Conservation (phyloP, 2,797 vertebrate species). For the Hylomyscus alleni region DNA sequence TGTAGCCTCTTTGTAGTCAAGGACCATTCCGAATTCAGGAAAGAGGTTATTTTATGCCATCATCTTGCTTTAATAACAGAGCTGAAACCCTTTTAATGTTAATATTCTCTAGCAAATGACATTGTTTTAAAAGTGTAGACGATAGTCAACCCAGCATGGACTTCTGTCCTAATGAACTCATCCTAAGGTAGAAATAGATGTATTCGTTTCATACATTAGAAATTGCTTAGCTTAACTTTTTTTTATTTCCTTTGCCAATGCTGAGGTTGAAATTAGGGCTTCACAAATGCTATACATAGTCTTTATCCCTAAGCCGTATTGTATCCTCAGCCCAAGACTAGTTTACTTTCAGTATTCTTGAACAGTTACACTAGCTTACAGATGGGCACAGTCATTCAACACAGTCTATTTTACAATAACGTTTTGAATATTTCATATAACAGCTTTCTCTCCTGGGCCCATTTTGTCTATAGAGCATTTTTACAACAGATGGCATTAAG, state of each 20-base stretch:
- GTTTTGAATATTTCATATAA: not conserved
- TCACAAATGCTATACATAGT: not conserved
- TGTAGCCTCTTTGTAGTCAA: conserved; percentile 68
- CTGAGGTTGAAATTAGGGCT: not conserved
- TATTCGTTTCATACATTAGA: not conserved
- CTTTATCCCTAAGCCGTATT: not conserved
- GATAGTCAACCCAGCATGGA: not conserved
- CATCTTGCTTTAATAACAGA: conserved; percentile 78
- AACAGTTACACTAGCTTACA: not conserved
- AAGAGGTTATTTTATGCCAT: conserved; percentile 57
- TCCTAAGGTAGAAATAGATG: not conserved
- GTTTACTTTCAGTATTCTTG: not conserved
- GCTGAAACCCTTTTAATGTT: conserved; percentile 70
- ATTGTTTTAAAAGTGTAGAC: conserved; percentile 5
- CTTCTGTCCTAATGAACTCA: not conserved
- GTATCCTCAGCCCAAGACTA: not conserved
- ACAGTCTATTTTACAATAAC: not conserved
- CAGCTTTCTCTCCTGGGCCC: not conserved
- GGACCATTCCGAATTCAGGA: conserved; percentile 42
- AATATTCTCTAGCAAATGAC: conserved; percentile 36
- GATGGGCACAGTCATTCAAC: not conserved
- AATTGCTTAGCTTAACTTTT: not conserved
- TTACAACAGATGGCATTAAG: conserved; percentile 41
- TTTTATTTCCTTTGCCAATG: not conserved
- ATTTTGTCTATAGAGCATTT: not conserved